Conservation (phyloP, 2,113 vertebrate genomes). For the Phalacrocorax pelagicus region DNA sequence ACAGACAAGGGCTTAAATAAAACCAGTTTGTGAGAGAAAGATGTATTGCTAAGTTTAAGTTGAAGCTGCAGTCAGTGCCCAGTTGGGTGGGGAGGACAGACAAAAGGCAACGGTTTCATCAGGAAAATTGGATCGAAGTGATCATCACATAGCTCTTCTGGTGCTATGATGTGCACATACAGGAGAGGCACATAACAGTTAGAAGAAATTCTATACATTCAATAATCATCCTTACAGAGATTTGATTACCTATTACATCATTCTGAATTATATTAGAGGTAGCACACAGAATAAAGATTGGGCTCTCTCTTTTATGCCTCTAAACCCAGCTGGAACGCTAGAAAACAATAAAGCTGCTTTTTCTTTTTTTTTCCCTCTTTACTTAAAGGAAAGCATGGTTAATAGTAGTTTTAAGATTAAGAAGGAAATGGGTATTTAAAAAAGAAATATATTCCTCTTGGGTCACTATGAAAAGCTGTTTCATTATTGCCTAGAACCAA, state of each 20-base stretch:
- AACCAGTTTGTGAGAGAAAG: background rate
- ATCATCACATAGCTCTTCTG: background rate
- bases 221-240: background rate
- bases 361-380: background rate
- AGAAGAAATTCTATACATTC: background rate
- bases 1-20: slow-evolving; percentile 8
- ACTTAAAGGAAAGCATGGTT: slow-evolving; percentile 14
- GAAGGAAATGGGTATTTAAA: slow-evolving; percentile 36
- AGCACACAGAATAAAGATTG: background rate
- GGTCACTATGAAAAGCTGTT: slow-evolving; percentile 30
- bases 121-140: background rate
- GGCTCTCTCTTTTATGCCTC: background rate
- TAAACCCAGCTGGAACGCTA: background rate
- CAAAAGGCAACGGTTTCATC: background rate
- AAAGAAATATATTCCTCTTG: slow-evolving; percentile 43
- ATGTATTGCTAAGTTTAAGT: background rate
- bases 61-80: background rate
- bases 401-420: slow-evolving; percentile 1
- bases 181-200: background rate
- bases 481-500: slow-evolving; percentile 29
- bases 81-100: background rate
- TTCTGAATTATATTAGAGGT: background rate
- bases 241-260: slow-evolving; percentile 14
- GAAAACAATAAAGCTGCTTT: slow-evolving; percentile 1
- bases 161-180: background rate